phyloP scores from a whole-genome alignment of 2,113 vertebrate species.

The Scalopus aquaticus region DNA sequence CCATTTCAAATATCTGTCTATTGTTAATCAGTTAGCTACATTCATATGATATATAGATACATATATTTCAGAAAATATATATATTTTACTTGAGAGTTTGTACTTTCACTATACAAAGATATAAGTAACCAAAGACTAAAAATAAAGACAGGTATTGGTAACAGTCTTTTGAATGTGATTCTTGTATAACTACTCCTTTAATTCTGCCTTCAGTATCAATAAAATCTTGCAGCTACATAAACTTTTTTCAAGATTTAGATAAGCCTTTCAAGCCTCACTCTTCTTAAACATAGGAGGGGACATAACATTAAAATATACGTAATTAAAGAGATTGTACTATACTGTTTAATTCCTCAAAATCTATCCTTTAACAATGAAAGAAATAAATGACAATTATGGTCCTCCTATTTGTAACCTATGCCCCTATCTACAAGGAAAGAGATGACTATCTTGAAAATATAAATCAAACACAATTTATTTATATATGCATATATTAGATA shows the following conservation, averaged over 20 bases:
- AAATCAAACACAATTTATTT: constrained; percentile 4
- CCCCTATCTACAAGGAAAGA: background rate
- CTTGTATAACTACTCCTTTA: background rate
- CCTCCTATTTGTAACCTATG: background rate
- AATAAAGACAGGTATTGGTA: background rate
- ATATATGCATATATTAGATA: background rate
- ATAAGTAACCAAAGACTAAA: constrained; percentile 19
- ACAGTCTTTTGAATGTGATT: background rate
- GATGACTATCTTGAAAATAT: background rate
- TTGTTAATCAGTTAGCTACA: background rate
- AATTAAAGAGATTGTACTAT: background rate
- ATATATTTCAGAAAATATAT: background rate
- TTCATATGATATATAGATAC: background rate
- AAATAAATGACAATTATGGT: background rate
- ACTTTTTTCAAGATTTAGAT: background rate
- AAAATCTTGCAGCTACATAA: background rate
- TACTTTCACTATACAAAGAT: background rate
- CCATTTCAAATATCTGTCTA: background rate
- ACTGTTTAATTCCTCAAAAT: constrained; percentile 24
- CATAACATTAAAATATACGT: background rate
- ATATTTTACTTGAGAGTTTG: constrained; percentile 1
- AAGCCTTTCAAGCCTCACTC: background rate
- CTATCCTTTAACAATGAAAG: background rate
- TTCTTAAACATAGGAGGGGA: background rate
- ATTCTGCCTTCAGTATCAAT: background rate